Evolutionary conservation across 2,113 vertebrate species (phyloP).

Genomic region (Myanophis thanlyinensis): DNA sequence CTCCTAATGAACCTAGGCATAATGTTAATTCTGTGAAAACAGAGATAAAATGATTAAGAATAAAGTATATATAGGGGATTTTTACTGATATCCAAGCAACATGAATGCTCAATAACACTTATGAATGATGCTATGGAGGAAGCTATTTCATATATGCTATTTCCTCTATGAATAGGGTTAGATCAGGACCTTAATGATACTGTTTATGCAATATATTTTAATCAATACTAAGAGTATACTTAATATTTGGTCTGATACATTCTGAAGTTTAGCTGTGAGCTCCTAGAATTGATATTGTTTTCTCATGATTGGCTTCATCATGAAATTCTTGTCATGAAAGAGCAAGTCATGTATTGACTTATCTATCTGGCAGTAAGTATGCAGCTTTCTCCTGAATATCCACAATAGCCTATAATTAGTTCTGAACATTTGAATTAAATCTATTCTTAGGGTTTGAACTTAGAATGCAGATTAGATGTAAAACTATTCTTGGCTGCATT

Average conservation of each 20-base stretch:
- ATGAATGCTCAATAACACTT: not conserved
- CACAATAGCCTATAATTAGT: no score
- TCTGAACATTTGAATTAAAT: no score
- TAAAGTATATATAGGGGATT: not conserved
- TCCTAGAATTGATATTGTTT: not conserved
- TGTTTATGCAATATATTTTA: not conserved
- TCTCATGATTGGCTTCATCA: not conserved
- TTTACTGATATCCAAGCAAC: not conserved
- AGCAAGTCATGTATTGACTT: not conserved
- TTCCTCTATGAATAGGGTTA: not conserved
- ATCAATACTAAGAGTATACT: not conserved
- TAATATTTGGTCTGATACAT: not conserved
- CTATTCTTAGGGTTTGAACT: no score
- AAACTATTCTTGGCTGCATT: no score
- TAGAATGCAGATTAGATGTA: no score
- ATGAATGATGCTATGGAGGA: not conserved
- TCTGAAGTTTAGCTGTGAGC: not conserved
- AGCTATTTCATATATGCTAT: not conserved
- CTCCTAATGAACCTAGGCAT: not conserved
- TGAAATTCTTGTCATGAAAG: not conserved
- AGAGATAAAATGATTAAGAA: not conserved
- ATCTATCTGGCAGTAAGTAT: not conserved
- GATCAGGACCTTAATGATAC: not conserved
- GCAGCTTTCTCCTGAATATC: no score
- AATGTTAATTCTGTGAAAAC: not conserved